phyloP scores from a whole-genome alignment of 2,888 invertebrate species.

The Tetanocera ferruginea region DNA sequence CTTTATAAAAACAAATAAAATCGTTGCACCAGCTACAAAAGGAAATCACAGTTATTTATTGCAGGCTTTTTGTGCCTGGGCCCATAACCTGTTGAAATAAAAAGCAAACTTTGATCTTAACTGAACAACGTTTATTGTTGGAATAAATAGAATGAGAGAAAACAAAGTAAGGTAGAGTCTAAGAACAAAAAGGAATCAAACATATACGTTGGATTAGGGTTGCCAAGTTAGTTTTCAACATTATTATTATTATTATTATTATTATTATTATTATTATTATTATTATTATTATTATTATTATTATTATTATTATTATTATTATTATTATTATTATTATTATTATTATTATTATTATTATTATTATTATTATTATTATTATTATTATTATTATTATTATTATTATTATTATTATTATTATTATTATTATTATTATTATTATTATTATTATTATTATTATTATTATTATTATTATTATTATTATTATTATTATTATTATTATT shows the following conservation, averaged over 20 bases:
- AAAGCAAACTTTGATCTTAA: no score
- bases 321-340: constrained; percentile 3
- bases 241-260: not conserved
- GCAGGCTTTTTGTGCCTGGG: not conserved
- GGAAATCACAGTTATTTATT: not conserved
- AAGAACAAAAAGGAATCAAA: not conserved
- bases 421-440: constrained; percentile 3
- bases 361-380: constrained; percentile 3
- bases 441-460: constrained; percentile 3
- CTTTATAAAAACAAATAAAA: not conserved
- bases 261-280: not conserved
- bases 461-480: constrained; percentile 3
- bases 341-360: constrained; percentile 3
- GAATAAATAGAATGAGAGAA: no score
- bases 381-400: constrained; percentile 3
- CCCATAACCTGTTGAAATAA: constrained; percentile 17
- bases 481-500: constrained; percentile 3
- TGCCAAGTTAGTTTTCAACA: no score
- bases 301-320: not conserved
- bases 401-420: not conserved
- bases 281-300: not conserved
- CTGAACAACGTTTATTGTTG: no score
- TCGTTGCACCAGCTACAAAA: not conserved
- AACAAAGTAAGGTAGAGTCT: no score
- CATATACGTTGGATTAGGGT: no score